phyloP scores from a whole-genome alignment of 2,888 invertebrate genomes.

The Pocota personata region DNA sequence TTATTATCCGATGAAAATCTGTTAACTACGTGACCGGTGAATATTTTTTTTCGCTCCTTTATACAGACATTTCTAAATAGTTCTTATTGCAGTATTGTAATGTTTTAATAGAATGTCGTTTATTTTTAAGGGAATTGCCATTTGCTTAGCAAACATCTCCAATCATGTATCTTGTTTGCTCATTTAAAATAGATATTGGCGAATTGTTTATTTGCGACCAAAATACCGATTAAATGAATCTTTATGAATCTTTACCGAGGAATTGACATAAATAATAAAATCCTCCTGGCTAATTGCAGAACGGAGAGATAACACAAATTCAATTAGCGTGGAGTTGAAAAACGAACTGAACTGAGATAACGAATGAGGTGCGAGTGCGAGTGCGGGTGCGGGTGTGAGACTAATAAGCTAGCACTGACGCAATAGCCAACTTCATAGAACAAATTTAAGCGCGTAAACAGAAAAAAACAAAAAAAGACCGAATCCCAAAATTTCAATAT shows the following conservation, averaged over 20 bases:
- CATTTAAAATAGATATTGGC: background rate
- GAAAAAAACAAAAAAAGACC: background rate
- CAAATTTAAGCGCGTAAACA: slow-evolving; percentile 27
- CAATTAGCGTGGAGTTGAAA: slow-evolving; percentile 41
- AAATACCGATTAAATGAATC: slow-evolving; percentile 1
- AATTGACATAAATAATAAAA: slow-evolving; percentile 38
- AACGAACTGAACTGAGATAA: background rate
- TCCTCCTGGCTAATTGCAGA: slow-evolving; percentile 24
- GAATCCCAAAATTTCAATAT: slow-evolving; percentile 23
- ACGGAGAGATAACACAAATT: slow-evolving; percentile 45
- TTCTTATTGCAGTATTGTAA: background rate
- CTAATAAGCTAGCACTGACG: slow-evolving; percentile 27
- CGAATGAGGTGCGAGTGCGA: background rate
- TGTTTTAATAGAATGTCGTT: background rate
- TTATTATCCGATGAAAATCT: background rate
- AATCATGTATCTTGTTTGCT: slow-evolving; percentile 11
- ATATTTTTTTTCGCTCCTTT: background rate
- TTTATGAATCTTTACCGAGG: background rate
- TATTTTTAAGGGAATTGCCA: background rate
- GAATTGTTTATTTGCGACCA: slow-evolving; percentile 24
- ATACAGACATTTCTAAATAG: background rate
- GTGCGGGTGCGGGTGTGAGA: background rate
- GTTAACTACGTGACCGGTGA: background rate
- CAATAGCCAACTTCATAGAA: slow-evolving; percentile 7
- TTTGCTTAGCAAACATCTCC: slow-evolving; percentile 14